Base-by-base conservation (phyloP, 1,140 invertebrate species). In the Calycopis cecrops region DNA sequence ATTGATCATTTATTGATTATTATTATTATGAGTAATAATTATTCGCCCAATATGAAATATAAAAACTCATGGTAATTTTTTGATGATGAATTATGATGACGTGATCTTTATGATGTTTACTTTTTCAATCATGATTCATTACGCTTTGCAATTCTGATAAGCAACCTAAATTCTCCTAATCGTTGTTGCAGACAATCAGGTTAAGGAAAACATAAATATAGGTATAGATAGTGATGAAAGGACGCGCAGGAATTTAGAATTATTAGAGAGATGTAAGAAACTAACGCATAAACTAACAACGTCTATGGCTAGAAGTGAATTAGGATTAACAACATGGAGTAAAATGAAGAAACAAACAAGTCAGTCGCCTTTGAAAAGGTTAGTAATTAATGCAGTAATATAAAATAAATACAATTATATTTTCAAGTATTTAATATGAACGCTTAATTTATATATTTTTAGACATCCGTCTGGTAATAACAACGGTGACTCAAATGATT, bases 221-320 rank as follows among this genome's bases (percentile, higher is more conserved):
- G 62, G 62, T 59, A 72, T 85, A 85, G 81, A 86, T 82, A 84
- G 76, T 71, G 76, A 86, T 82, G 84, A 87, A 79, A 80, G 84
- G 85, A 87, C 84, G 81, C 84, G 81, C 81, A 87, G 84, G 79
- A 87, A 87, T 76, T 78, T 87, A 87, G 84, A 85, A 79, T 82
- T 87, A 79, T 73, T 87, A 84, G 80, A 87, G 58, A 79, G 79
- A 83, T 87, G 84, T 84, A 85, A 85, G 67, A 85, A 82, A 77
- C 60, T 87, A 73, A 87, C 82, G 54, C 79, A 87, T 85, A 86
- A 85, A 69, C 67, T 93, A 78, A 92, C 93, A 69, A 89, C 90
- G 51, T 94, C 93, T 55, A 95, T 96, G 93, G 93, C 93, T 48
- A 92, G 92, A 73, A 96, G 94, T 35, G 94, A 96, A 74, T 92